Evolutionary conservation across 2,888 invertebrate genomes (phyloP), one percentile per base, ranked within the genome.

Genomic region (Heteromyza rotundicornis): DNA sequence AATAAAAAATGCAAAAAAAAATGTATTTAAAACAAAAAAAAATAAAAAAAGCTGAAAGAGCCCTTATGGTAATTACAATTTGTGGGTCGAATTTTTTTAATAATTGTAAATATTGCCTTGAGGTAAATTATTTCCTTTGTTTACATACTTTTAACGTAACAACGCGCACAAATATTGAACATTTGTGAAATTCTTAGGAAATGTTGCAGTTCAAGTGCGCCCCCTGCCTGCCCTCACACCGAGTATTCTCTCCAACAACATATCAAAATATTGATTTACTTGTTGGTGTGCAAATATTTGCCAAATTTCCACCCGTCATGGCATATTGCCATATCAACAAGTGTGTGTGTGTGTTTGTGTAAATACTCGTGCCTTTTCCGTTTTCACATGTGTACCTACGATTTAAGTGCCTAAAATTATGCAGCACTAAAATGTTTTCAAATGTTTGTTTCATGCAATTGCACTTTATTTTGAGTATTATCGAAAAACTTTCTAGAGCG

Each of bases 381-480:
- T 8, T 16, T 51, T 14, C 51, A n/a, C n/a, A n/a, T n/a, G n/a
- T n/a, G n/a, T n/a, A 49, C 22, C n/a, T 24, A 19, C 27, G 44
- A 22, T 44, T 8, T 12, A 24, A 40, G 50, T 56, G 36, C 49
- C 60, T 49, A 55, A 60, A 60, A 60, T 55, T 60, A 55, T 55
- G 60, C 60, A 55, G 50, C 60, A 61, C 56, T 61, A 52, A 57
- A 57, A 61, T 57, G 50, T n/a, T 60, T 54, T 51, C 51, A 57
- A 51, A 59, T 19, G 57, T 49, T 24, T 14, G 19, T 20, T 47
- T 47, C 47, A 47, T 20, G 7, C 19, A 17, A 40, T 67, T 52
- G 66, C 65, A 72, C 64, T 68, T 74, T 74, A 72, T 76, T 76
- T 76, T 72, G 76, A 79, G 78, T 79, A 75, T 78, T 78, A 78